Percentiles rank a stretch among this genome's conserved stretches.
Conservation (phyloP, 2,797 vertebrate genomes). For the Spatula clypeata region DNA sequence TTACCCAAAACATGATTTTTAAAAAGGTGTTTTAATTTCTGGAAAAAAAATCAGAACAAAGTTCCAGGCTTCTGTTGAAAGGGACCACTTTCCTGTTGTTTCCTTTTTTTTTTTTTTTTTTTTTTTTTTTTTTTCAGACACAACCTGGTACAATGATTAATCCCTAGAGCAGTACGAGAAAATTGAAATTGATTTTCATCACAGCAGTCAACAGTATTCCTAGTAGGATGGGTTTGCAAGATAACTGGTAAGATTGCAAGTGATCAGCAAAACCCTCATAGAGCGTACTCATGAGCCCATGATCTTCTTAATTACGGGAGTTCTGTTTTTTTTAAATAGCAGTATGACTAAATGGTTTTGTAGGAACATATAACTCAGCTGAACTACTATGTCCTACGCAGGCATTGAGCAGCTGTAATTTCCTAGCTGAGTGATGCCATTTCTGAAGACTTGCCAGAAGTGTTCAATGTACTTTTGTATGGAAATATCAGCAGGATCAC, state of each 20-base stretch:
- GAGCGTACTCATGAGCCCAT: neutral
- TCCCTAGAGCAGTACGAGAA: neutral
- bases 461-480: neutral
- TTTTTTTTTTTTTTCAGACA: neutral
- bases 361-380: neutral
- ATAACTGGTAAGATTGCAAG: neutral
- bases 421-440: neutral
- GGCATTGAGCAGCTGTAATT: neutral
- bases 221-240: neutral
- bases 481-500: neutral
- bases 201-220: neutral
- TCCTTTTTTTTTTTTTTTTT: neutral
- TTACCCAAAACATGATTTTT: neutral
- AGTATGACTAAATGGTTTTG: neutral
- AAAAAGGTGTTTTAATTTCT: neutral
- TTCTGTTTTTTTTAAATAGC: neutral
- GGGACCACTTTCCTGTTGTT: neutral
- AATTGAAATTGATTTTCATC: constrained; percentile 27
- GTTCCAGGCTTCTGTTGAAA: neutral
- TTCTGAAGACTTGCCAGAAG: constrained; percentile 6
- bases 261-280: neutral
- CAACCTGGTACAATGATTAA: neutral
- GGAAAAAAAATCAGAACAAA: neutral
- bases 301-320: neutral
- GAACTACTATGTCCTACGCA: neutral